A percentile compares a stretch with the other conserved stretches of the same genome.
Evolutionary conservation across 2,113 vertebrate genomes (phyloP).

Genomic region (Pygoscelis antarcticus): DNA sequence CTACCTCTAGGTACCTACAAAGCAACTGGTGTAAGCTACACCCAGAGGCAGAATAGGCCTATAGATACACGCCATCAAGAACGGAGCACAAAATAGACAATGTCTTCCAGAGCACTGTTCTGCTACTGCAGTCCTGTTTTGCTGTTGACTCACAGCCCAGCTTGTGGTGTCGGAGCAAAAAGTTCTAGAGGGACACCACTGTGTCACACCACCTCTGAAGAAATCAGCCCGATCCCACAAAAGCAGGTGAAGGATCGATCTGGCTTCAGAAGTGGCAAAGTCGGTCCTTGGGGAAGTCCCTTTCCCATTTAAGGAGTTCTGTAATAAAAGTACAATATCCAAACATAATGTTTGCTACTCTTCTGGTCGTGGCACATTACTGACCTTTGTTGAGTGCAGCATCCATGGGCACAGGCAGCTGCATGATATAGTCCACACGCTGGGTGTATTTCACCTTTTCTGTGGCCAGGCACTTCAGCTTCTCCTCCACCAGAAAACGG

Average conservation of each 20-base stretch:
- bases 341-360: neutral
- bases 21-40: neutral
- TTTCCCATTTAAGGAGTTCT: neutral
- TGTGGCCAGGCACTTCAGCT: conserved; percentile 95
- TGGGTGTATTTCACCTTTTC: conserved; percentile 98
- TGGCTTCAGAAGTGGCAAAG: neutral
- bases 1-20: neutral
- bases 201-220: neutral
- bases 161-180: neutral
- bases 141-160: neutral
- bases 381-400: conserved; percentile 95
- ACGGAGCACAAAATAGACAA: neutral
- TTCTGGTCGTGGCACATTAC: neutral
- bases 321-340: neutral
- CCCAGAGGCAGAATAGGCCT: neutral
- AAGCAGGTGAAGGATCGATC: neutral
- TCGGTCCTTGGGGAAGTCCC: neutral
- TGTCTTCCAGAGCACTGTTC: neutral
- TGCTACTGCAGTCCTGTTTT: neutral
- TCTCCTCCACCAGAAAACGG: conserved; percentile 95
- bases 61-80: neutral
- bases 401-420: conserved; percentile 96
- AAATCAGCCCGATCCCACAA: neutral
- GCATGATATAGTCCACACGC: conserved; percentile 96
- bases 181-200: neutral